Percentiles rank a stretch among this genome's conserved stretches.
These are phyloP conservation scores for Oxycera nigricornis DNA, from an alignment of 2,888 invertebrate species.

Conservation along the genomic window DNA sequence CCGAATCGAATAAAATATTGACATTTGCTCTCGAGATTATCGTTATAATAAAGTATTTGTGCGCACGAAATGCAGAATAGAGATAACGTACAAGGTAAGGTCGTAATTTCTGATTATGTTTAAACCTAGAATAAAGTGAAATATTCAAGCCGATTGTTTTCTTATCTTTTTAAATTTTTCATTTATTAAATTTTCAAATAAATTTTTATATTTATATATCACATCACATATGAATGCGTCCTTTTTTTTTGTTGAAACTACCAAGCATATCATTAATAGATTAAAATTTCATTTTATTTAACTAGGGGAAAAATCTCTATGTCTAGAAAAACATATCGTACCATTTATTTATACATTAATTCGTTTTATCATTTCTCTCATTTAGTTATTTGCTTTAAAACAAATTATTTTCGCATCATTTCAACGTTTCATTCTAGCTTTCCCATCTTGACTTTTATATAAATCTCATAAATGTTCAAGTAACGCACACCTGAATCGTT, in stretches of 20 bases:
- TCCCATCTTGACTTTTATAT: background rate
- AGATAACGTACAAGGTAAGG: too few relatives aligned
- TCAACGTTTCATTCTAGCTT: background rate
- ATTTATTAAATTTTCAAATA: slow-evolving; percentile 32
- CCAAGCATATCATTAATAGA: slow-evolving; percentile 22
- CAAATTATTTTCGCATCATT: background rate
- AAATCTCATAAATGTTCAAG: background rate
- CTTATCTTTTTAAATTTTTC: slow-evolving; percentile 10
- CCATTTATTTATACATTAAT: slow-evolving; percentile 24
- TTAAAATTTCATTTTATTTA: slow-evolving; percentile 32
- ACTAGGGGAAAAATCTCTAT: slow-evolving; percentile 21
- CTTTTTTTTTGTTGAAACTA: slow-evolving; percentile 32
- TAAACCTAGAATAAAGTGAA: too few relatives aligned
- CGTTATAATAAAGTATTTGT: too few relatives aligned
- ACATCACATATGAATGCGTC: slow-evolving; percentile 36
- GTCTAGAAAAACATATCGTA: slow-evolving; percentile 21
- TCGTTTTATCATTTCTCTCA: slow-evolving; percentile 1
- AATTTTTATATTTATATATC: slow-evolving; percentile 25
- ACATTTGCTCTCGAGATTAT: too few relatives aligned
- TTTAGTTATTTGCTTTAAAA: background rate
- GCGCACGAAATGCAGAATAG: too few relatives aligned
- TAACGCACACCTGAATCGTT: too few relatives aligned
- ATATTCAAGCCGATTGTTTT: too few relatives aligned
- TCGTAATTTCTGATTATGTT: too few relatives aligned
- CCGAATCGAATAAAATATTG: too few relatives aligned